Conservation (phyloP, 2,888 invertebrate species). For the Epinotia ramella region DNA sequence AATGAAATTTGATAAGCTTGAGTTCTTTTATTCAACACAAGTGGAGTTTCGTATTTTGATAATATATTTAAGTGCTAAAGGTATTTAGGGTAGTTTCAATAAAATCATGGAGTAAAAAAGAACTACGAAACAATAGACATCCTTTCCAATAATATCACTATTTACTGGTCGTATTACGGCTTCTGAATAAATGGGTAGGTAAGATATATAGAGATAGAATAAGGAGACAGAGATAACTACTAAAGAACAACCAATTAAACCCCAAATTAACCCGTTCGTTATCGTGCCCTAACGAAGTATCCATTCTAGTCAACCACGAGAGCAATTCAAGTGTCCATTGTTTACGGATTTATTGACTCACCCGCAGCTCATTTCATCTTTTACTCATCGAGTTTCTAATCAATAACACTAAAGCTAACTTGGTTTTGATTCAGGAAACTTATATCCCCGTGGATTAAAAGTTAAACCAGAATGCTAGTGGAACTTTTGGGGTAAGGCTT, state of each 20-base stretch:
- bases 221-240: neutral
- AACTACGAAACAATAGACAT: too few relatives aligned
- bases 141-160: too few relatives aligned
- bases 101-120: too few relatives aligned
- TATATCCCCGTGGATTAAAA: constrained; percentile 27
- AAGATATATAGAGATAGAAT: too few relatives aligned
- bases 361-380: constrained; percentile 3
- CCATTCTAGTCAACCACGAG: constrained; percentile 17
- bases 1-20: neutral
- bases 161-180: neutral
- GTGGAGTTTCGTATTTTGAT: too few relatives aligned
- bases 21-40: too few relatives aligned
- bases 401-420: constrained; percentile 39
- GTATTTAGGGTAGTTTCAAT: too few relatives aligned
- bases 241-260: neutral
- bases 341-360: constrained; percentile 21
- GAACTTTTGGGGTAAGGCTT: constrained; percentile 19
- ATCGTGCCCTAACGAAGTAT: constrained; percentile 5
- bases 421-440: constrained; percentile 19
- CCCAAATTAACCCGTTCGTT: neutral
- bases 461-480: constrained; percentile 15
- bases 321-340: constrained; percentile 21
- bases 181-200: too few relatives aligned
- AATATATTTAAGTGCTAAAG: too few relatives aligned
- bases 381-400: constrained; percentile 24